A percentile compares a stretch with the other conserved stretches of the same genome.
Evolutionary conservation across 1,140 invertebrate genomes (phyloP).

Genomic region (Drosophila persimilis): DNA sequence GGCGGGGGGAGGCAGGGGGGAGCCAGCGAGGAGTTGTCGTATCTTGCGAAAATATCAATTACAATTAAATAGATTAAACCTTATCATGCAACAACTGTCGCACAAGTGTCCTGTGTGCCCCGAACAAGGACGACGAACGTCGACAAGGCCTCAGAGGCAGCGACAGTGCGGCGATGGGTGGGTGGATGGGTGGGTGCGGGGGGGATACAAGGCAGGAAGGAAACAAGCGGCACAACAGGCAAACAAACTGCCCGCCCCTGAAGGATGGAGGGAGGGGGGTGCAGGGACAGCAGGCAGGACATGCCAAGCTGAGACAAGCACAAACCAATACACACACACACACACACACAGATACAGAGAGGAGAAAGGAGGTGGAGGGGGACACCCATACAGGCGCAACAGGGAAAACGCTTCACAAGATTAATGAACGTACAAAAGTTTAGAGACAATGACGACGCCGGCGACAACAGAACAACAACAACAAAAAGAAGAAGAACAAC

Average conservation of each 20-base stretch:
- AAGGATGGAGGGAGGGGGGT: not conserved
- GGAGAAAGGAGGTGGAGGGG: too few relatives aligned
- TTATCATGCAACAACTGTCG: conserved; percentile 81
- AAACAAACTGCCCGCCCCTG: conserved; percentile 47
- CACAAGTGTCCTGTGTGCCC: conserved; percentile 75
- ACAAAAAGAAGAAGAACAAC: conserved; percentile 53
- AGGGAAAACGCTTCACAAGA: conserved; percentile 78
- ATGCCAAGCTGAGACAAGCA: conserved; percentile 51
- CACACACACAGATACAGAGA: conserved; percentile 14
- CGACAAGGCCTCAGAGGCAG: conserved; percentile 20
- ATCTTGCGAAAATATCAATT: conserved; percentile 80
- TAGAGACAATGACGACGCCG: conserved; percentile 79
- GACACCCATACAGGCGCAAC: conserved; percentile 44
- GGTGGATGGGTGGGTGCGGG: too few relatives aligned
- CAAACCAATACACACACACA: conserved; percentile 51
- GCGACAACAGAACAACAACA: conserved; percentile 53
- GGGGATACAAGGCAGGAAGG: conserved; percentile 24
- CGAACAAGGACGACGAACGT: conserved; percentile 53
- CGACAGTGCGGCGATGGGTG: not conserved
- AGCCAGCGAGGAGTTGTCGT: conserved; percentile 35
- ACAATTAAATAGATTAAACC: conserved; percentile 81
- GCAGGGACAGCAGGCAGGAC: conserved; percentile 10
- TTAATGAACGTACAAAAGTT: conserved; percentile 81
- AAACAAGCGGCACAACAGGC: conserved; percentile 44
- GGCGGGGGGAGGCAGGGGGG: too few relatives aligned